Evolutionary conservation across 2,888 invertebrate species (phyloP), one percentile per base, ranked within the genome.

Genomic region (Chrysomela aeneicollis): DNA sequence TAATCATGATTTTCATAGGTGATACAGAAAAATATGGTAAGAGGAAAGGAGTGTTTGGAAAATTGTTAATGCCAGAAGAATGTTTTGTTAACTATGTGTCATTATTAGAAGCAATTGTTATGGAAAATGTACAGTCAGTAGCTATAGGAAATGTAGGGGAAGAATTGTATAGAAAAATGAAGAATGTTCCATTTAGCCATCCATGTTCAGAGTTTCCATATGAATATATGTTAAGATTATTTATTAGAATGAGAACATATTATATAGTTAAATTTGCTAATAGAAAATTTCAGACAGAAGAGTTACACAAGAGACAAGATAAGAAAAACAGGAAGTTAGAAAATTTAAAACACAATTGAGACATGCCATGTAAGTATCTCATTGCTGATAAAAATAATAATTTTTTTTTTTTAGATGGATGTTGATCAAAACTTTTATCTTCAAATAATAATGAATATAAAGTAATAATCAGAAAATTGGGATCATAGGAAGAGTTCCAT

Each of bases 241-340:
- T 35, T 19, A 55, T 32, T 18, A n/a, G 55, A 15, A 35, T 55
- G 35, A 55, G 32, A 19, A 35, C 19, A 18, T 37, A 30, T 30
- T 55, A 55, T 35, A 55, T 55, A 18, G 19, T 55, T n/a, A 55
- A 55, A 32, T 55, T 30, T 55, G 55, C 55, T 15, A 55, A 55
- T 19, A 32, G 32, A 12, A 55, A 55, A 12, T 35, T 55, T 18
- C 30, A 35, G 17, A 15, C 8, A 15, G 19, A 35, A 9, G 17
- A 17, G 15, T 12, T 46, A n/a, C 6, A 35, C 10, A 35, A 3
- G 6, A 55, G 35, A 35, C 30, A 32, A 10, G 19, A 8, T 15
- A 55, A 55, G 32, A 55, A 17, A 55, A 35, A 30, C 10, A 55
- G 55, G 12, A 35, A 55, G 19, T 35, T 55, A 15, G 9, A 55